Base-by-base conservation (phyloP, 2,888 invertebrate genomes). In the Xylota sylvarum region DNA sequence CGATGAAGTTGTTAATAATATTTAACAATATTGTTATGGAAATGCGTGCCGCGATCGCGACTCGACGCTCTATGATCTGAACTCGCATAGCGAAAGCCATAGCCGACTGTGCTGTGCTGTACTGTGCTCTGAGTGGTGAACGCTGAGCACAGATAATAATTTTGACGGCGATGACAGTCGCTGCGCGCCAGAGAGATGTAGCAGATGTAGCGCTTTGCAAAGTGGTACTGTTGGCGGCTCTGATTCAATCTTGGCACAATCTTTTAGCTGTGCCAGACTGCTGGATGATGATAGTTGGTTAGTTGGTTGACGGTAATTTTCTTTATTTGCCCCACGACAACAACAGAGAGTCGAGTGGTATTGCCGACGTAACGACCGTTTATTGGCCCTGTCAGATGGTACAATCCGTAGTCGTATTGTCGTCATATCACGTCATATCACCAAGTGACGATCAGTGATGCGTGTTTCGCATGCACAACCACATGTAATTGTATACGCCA, bases 1-100 rank as follows among this genome's bases (percentile, higher is more conserved):
- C 86, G 73, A 86, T 86, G 86, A 86, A 86, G 86, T 82, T 86
- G 82, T 86, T 86, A 86, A 82, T 86, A 86, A 86, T 82, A 86
- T 86, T 86, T 82, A 77, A 86, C 86, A 86, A 86, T 82, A 81
- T 85, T 85, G 85, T 77, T 85, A 85, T 85, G 85, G 76, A 85
- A 81, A 77, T 85, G 81, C 81, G 85, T 85, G 81, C 81, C 58
- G 64, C 64, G 37, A 70, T 52, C 64, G 32, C 60, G 43, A 55
- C 74, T 19, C 52, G 50, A 50, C 23, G 23, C 64, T 79, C 64
- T 80, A 73, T 73, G 72, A 56, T 23, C 27, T 79, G 46, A 43
- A 30, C 52, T 58, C 35, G 46, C 50, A 64, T 80, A 69, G 80
- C 62, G 58, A 79, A 80, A 81, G 65, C 62, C 85, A 23, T 23